These are phyloP conservation scores for Gymnoscelis rufifasciata DNA, from an alignment of 2,888 invertebrate genomes.

Conservation along the genomic window DNA sequence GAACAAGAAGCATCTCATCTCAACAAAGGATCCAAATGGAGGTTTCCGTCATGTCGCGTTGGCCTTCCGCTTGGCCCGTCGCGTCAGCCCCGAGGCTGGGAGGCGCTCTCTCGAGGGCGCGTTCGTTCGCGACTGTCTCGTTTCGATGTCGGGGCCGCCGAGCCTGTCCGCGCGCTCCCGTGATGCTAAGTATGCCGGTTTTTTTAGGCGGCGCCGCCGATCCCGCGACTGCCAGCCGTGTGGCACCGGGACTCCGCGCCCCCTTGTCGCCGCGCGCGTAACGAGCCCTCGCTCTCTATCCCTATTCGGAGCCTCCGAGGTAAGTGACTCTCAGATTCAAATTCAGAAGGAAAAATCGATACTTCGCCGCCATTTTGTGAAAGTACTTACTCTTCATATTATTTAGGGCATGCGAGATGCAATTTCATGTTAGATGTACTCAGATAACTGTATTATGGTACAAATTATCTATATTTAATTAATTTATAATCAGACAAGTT, in stretches of 20 bases:
- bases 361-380: slow-evolving; percentile 65
- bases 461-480: too few relatives aligned
- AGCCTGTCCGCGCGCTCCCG: slow-evolving; percentile 52
- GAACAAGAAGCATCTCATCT: slow-evolving; percentile 31
- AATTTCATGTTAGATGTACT: slow-evolving; percentile 6
- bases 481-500: too few relatives aligned
- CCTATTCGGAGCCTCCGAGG: slow-evolving; percentile 56
- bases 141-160: slow-evolving; percentile 43
- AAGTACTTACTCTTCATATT: slow-evolving; percentile 32
- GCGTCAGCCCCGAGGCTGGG: slow-evolving; percentile 71
- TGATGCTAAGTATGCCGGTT: slow-evolving; percentile 70
- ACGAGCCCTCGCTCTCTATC: slow-evolving; percentile 70
- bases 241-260: slow-evolving; percentile 60
- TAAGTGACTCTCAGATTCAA: slow-evolving; percentile 54
- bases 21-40: slow-evolving; percentile 30
- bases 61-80: slow-evolving; percentile 68
- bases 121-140: slow-evolving; percentile 58
- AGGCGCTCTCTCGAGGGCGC: slow-evolving; percentile 62
- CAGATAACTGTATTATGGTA: background rate
- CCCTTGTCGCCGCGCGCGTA: slow-evolving; percentile 71
- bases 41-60: slow-evolving; percentile 45
- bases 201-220: slow-evolving; percentile 71
- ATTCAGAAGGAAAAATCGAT: slow-evolving; percentile 57
- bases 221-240: slow-evolving; percentile 66
- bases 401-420: slow-evolving; percentile 24